A percentile compares a stretch with the other conserved stretches of the same genome.
These are phyloP conservation scores for Tapera naevia DNA, from an alignment of 2,797 vertebrate species.

Conservation along the genomic window DNA sequence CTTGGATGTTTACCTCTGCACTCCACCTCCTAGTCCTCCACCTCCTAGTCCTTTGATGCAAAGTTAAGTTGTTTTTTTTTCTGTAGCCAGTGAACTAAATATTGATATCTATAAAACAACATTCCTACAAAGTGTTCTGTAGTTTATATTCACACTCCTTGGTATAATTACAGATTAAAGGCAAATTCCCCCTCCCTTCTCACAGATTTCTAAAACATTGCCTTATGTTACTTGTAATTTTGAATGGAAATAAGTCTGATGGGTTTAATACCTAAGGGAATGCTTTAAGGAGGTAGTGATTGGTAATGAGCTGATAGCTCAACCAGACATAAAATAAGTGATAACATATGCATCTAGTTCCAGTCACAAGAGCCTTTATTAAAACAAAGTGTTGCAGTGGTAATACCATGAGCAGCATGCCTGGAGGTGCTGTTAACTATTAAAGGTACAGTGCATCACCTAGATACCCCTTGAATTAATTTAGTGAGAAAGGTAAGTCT, in stretches of 20 bases:
- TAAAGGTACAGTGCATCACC: neutral
- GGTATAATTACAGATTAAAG: slow-evolving; percentile 38
- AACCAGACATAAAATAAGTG: neutral
- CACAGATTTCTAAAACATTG: neutral
- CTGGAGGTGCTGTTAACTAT: neutral
- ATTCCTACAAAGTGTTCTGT: neutral
- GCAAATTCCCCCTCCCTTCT: neutral
- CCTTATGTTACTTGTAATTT: neutral
- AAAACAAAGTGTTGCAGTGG: neutral
- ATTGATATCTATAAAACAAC: neutral
- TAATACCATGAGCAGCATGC: neutral
- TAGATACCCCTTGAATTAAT: neutral
- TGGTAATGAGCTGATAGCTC: slow-evolving; percentile 26
- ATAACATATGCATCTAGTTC: slow-evolving; percentile 42
- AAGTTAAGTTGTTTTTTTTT: neutral
- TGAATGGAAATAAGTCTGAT: slow-evolving; percentile 21
- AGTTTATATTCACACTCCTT: neutral
- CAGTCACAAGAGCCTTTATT: slow-evolving; percentile 8
- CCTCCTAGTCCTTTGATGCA: neutral
- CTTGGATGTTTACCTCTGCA: neutral
- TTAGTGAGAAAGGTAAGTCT: neutral
- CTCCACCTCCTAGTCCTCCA: neutral
- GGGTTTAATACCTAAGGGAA: slow-evolving; percentile 16
- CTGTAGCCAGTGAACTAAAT: neutral
- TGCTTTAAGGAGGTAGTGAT: slow-evolving; percentile 19